Conservation (phyloP, 1,140 invertebrate genomes). For the Plectrocnemia conspersa region DNA sequence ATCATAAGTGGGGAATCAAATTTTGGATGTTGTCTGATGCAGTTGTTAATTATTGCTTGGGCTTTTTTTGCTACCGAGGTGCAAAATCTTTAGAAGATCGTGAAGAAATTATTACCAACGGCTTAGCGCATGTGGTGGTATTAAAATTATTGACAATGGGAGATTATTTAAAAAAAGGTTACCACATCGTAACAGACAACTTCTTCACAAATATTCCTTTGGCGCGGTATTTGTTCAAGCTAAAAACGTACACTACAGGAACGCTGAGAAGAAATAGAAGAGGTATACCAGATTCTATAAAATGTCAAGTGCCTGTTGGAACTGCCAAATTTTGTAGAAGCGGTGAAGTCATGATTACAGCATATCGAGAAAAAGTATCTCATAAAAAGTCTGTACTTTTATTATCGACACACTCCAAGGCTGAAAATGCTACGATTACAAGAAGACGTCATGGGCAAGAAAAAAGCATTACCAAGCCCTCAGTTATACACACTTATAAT, state of each 20-base stretch:
- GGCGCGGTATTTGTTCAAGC: constrained; percentile 23
- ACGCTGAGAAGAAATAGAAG: constrained; percentile 29
- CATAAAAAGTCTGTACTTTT: constrained; percentile 22
- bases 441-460: constrained; percentile 19
- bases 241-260: constrained; percentile 24
- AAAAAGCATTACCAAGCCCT: constrained; percentile 26
- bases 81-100: constrained; percentile 22
- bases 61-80: constrained; percentile 30
- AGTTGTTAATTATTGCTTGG: constrained; percentile 34
- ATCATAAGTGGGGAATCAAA: constrained; percentile 32
- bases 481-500: constrained; percentile 25
- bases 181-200: constrained; percentile 33
- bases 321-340: constrained; percentile 17
- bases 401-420: constrained; percentile 20
- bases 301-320: constrained; percentile 27
- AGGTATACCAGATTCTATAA: constrained; percentile 34
- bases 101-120: constrained; percentile 32
- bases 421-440: constrained; percentile 21
- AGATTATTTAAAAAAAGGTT: constrained; percentile 36
- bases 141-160: constrained; percentile 34
- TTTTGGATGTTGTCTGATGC: constrained; percentile 36
- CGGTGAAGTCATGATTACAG: constrained; percentile 21
- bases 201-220: constrained; percentile 27
- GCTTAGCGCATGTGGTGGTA: constrained; percentile 31
- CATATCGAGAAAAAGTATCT: constrained; percentile 23